Percentiles rank a stretch among this genome's conserved stretches.
Evolutionary conservation across 2,888 invertebrate genomes (phyloP).

Genomic region (Latheticus oryzae): DNA sequence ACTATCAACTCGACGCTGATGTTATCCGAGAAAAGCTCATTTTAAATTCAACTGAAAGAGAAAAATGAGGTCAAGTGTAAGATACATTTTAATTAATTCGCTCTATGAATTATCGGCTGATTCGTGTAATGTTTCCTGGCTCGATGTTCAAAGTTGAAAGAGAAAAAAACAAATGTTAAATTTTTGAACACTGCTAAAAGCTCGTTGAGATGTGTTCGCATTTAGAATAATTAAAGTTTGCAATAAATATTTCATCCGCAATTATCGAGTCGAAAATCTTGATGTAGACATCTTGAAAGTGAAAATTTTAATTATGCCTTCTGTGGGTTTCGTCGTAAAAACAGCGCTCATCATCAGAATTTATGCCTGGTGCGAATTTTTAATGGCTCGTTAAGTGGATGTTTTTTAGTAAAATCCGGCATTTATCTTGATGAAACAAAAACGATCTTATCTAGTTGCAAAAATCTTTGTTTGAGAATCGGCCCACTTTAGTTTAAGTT

Average conservation of each 20-base stretch:
- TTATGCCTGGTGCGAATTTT: constrained; percentile 15
- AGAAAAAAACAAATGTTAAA: constrained; percentile 2
- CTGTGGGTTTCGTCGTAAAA: constrained; percentile 1
- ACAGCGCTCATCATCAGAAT: constrained; percentile 17
- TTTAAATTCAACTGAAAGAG: constrained; percentile 22
- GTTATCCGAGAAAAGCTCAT: constrained; percentile 28
- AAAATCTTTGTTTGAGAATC: constrained; percentile 40
- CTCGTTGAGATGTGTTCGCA: constrained; percentile 1
- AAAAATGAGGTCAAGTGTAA: constrained; percentile 35
- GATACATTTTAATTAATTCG: constrained; percentile 35
- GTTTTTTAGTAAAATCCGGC: constrained; percentile 20
- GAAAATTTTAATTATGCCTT: constrained; percentile 21
- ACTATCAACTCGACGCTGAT: constrained; percentile 25
- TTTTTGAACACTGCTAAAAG: constrained; percentile 5
- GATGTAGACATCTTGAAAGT: constrained; percentile 16
- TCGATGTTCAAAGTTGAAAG: too few species aligned
- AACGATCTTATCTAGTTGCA: constrained; percentile 32
- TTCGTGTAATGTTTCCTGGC: too few species aligned
- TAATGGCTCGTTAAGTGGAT: constrained; percentile 25
- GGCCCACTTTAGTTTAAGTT: constrained; percentile 44
- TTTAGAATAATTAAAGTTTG: constrained; percentile 18
- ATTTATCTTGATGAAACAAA: constrained; percentile 36
- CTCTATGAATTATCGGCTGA: constrained; percentile 20
- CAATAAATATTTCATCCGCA: constrained; percentile 14
- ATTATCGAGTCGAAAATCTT: constrained; percentile 17